Percentiles rank a stretch among this genome's conserved stretches.
Conservation (phyloP, 1,140 invertebrate genomes). For the Chelonus insularis region DNA sequence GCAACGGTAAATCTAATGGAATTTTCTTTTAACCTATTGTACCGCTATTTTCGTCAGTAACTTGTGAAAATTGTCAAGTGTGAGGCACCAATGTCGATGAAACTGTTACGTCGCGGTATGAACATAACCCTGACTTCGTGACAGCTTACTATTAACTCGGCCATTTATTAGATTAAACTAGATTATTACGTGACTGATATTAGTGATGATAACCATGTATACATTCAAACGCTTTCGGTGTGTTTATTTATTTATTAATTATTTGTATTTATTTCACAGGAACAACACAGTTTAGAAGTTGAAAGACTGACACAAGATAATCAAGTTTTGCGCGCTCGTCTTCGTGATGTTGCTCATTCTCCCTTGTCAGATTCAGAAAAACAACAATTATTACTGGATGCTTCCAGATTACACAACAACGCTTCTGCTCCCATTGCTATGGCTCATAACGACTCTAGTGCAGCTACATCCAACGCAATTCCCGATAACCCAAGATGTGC, state of each 20-base stretch:
- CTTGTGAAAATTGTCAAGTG: background rate
- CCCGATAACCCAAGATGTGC: slow-evolving; percentile 67
- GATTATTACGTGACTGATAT: slow-evolving; percentile 11
- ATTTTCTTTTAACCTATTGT: background rate
- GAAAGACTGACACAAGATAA: slow-evolving; percentile 74
- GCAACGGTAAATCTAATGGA: slow-evolving; percentile 16
- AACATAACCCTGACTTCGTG: slow-evolving; percentile 14
- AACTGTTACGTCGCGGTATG: background rate
- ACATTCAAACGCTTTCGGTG: too few species aligned
- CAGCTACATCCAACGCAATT: slow-evolving; percentile 48
- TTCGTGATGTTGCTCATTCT: slow-evolving; percentile 76
- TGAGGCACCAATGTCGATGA: background rate
- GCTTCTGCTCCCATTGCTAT: slow-evolving; percentile 67
- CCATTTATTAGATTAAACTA: slow-evolving; percentile 18
- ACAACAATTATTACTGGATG: slow-evolving; percentile 72
- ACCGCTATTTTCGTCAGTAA: background rate
- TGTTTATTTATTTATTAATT: slow-evolving; percentile 7
- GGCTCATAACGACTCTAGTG: slow-evolving; percentile 50
- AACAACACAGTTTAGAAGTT: slow-evolving; percentile 68
- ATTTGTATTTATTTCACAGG: slow-evolving; percentile 43
- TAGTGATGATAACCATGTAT: background rate
- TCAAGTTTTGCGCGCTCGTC: slow-evolving; percentile 69
- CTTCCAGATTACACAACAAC: slow-evolving; percentile 67
- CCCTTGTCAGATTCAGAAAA: slow-evolving; percentile 82
- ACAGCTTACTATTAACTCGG: slow-evolving; percentile 1